These are phyloP conservation scores for Drosophila ironensis DNA, from an alignment of 1,140 invertebrate species.

Conservation along the genomic window DNA sequence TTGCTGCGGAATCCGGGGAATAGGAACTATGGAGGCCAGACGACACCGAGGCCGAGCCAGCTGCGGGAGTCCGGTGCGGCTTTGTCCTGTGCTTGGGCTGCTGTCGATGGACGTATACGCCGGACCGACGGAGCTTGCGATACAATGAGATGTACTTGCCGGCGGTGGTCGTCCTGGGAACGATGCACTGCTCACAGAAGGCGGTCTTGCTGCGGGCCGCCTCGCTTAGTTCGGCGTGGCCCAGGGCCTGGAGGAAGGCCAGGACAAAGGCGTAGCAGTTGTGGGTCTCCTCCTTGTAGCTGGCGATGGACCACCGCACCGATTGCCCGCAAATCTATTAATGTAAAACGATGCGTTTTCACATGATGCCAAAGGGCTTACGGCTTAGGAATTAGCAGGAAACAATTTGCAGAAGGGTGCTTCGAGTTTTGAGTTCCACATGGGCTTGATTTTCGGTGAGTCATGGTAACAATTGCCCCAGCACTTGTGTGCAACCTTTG, in stretches of 20 bases:
- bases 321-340: conserved; percentile 84
- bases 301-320: conserved; percentile 85
- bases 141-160: conserved; percentile 92
- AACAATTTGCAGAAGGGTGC: neutral
- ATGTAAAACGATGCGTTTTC: conserved; percentile 9
- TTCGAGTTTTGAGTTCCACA: too few relatives aligned
- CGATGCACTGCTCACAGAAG: conserved; percentile 90
- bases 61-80: conserved; percentile 8
- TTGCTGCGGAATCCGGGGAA: conserved; percentile 1
- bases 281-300: conserved; percentile 88
- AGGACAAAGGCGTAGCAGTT: conserved; percentile 92
- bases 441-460: too few relatives aligned
- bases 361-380: neutral
- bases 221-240: conserved; percentile 85
- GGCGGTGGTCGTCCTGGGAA: conserved; percentile 88
- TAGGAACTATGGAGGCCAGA: conserved; percentile 6
- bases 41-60: conserved; percentile 2
- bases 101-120: conserved; percentile 83
- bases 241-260: conserved; percentile 86
- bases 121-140: conserved; percentile 84
- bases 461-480: too few relatives aligned
- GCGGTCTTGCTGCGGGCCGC: conserved; percentile 84
- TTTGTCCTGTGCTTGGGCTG: conserved; percentile 37
- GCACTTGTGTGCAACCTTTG: too few relatives aligned
- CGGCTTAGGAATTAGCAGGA: conserved; percentile 33